These are phyloP conservation scores for Zonotrichia leucophrys DNA, from an alignment of 2,113 vertebrate genomes.

Conservation along the genomic window DNA sequence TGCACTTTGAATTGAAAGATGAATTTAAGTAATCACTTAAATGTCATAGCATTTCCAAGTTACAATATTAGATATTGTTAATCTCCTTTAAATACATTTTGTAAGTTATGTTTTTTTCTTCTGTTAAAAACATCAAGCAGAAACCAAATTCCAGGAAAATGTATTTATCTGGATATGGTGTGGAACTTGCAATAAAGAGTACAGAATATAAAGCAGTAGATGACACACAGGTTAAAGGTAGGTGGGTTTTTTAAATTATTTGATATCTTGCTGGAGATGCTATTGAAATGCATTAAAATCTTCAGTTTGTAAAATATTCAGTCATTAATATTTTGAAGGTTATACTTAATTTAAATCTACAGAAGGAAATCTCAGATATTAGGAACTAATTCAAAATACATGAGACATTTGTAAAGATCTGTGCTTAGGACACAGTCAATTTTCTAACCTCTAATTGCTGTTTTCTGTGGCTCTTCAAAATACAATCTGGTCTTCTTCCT, in stretches of 20 bases:
- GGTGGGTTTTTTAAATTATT: neutral
- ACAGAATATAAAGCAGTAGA: constrained; percentile 97
- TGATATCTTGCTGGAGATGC: neutral
- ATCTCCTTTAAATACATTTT: neutral
- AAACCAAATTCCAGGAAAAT: constrained; percentile 81
- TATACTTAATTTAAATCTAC: neutral
- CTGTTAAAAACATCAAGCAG: constrained; percentile 67
- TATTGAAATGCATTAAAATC: neutral
- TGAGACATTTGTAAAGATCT: neutral
- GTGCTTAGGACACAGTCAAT: neutral
- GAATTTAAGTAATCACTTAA: neutral
- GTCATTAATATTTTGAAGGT: neutral
- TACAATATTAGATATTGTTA: neutral
- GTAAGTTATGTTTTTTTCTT: neutral
- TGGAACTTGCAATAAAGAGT: constrained; percentile 96
- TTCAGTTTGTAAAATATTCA: neutral
- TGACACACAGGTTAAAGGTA: constrained; percentile 90
- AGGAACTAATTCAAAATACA: neutral
- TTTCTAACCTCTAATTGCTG: neutral
- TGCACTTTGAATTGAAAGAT: neutral
- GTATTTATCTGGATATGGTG: constrained; percentile 93
- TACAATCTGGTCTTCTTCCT: neutral
- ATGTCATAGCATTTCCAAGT: neutral
- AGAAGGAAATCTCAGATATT: neutral
- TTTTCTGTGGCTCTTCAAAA: neutral